Conservation (phyloP, 2,888 invertebrate genomes). For the Stenoptilia bipunctidactyla region DNA sequence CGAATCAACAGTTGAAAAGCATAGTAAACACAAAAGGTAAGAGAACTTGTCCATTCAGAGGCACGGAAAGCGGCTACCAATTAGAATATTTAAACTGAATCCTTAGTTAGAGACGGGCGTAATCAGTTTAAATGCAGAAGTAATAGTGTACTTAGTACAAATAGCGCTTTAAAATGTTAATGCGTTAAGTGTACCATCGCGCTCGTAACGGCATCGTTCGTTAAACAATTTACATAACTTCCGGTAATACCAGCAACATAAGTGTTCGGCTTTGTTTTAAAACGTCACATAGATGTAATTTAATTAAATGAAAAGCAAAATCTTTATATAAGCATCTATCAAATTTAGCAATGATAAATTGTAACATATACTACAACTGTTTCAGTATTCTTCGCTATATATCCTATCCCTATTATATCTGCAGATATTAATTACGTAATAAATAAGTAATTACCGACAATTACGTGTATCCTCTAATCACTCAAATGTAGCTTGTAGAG, state of each 20-base stretch:
- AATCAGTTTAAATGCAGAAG: conserved; percentile 53
- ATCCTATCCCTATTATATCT: too few species aligned
- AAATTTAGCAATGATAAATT: too few species aligned
- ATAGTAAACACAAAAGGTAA: conserved; percentile 11
- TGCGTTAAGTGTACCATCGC: conserved; percentile 50
- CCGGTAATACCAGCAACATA: conserved; percentile 12
- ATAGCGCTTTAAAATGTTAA: conserved; percentile 56
- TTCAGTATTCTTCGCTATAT: too few species aligned
- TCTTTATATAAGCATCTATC: too few species aligned
- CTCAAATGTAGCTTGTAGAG: too few species aligned
- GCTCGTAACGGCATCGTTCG: conserved; percentile 39
- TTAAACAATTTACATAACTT: conserved; percentile 59
- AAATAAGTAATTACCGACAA: not conserved
- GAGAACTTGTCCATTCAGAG: conserved; percentile 9
- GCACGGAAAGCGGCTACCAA: conserved; percentile 23
- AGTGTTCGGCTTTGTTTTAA: too few species aligned
- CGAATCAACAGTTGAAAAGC: conserved; percentile 3
- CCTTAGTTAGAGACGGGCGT: conserved; percentile 25
- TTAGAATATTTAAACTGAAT: conserved; percentile 40
- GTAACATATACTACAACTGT: too few species aligned
- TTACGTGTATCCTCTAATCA: not conserved
- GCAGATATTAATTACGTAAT: not conserved
- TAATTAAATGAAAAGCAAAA: too few species aligned
- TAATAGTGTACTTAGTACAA: conserved; percentile 57
- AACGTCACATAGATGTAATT: too few species aligned